Conservation (phyloP, 1,140 invertebrate species). For the Agraylea sexmaculata region DNA sequence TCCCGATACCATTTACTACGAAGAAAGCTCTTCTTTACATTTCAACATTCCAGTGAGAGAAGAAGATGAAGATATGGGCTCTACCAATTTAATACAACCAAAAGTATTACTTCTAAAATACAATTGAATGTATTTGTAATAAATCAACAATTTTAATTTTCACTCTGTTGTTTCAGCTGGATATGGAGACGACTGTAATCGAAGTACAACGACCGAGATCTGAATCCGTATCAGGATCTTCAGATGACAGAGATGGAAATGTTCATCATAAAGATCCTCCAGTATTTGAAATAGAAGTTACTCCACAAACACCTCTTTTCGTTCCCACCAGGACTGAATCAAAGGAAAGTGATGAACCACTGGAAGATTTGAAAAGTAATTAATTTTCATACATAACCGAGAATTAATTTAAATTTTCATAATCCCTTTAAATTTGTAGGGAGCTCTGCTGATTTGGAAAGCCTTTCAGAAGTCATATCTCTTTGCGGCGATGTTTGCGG, state of each 20-base stretch:
- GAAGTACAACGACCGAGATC: constrained; percentile 24
- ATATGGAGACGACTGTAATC: constrained; percentile 24
- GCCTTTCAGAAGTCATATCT: constrained; percentile 18
- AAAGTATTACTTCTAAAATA: constrained; percentile 13
- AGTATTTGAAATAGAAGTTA: constrained; percentile 1
- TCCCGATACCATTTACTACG: constrained; percentile 29
- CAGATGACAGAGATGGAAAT: constrained; percentile 8
- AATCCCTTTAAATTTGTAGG: constrained; percentile 9
- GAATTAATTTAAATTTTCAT: background rate
- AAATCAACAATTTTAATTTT: constrained; percentile 18
- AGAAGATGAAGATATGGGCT: constrained; percentile 35
- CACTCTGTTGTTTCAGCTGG: constrained; percentile 25
- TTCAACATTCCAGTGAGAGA: constrained; percentile 40
- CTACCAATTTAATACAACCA: constrained; percentile 26
- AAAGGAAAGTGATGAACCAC: constrained; percentile 16
- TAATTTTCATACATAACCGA: constrained; percentile 1
- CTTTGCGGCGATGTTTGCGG: constrained; percentile 14
- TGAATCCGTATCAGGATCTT: constrained; percentile 19
- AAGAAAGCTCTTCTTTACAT: constrained; percentile 37
- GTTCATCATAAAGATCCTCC: background rate
- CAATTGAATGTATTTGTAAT: constrained; percentile 9
- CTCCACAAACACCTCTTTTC: constrained; percentile 1
- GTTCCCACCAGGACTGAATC: constrained; percentile 14
- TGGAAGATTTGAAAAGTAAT: constrained; percentile 15
- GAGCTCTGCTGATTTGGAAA: constrained; percentile 17